A percentile compares a stretch with the other conserved stretches of the same genome.
Evolutionary conservation across 2,888 invertebrate genomes (phyloP).

Genomic region (Lasioglossum marginatum): DNA sequence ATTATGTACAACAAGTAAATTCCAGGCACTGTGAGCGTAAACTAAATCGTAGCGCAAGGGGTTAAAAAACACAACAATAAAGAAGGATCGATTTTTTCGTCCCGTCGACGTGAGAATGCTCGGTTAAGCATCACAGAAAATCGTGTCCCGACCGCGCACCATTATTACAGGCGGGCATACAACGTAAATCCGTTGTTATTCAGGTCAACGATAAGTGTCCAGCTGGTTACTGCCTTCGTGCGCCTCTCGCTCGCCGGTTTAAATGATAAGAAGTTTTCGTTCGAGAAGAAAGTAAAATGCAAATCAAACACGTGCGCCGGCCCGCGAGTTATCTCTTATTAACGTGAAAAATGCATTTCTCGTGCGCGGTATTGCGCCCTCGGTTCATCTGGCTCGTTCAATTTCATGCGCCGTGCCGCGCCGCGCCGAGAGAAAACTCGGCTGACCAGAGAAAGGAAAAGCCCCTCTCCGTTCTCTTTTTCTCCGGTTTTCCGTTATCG

Average conservation of each 20-base stretch:
- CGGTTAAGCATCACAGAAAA: slow-evolving; percentile 37
- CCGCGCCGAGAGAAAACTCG: not conserved
- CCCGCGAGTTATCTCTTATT: slow-evolving; percentile 53
- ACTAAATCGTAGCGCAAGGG: no score
- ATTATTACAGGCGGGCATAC: slow-evolving; percentile 42
- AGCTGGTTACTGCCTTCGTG: slow-evolving; percentile 43
- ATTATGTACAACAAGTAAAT: no score
- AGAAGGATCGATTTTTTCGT: not conserved
- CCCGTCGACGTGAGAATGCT: not conserved
- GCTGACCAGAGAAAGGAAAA: not conserved
- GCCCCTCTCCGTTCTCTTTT: slow-evolving; percentile 2
- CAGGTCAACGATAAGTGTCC: slow-evolving; percentile 66
- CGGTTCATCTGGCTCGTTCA: slow-evolving; percentile 40
- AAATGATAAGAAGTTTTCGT: slow-evolving; percentile 59
- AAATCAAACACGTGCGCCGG: slow-evolving; percentile 46
- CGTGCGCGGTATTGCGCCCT: slow-evolving; percentile 24
- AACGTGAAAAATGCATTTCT: slow-evolving; percentile 50
- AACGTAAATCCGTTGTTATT: slow-evolving; percentile 65
- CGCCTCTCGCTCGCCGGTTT: slow-evolving; percentile 30
- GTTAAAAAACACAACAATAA: not conserved
- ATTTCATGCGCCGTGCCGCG: slow-evolving; percentile 5
- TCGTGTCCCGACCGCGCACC: slow-evolving; percentile 41
- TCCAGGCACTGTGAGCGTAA: no score
- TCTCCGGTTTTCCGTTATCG: slow-evolving; percentile 34
- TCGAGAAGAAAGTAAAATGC: slow-evolving; percentile 53